Conservation (phyloP, 2,113 vertebrate genomes). For the Apus apus region DNA sequence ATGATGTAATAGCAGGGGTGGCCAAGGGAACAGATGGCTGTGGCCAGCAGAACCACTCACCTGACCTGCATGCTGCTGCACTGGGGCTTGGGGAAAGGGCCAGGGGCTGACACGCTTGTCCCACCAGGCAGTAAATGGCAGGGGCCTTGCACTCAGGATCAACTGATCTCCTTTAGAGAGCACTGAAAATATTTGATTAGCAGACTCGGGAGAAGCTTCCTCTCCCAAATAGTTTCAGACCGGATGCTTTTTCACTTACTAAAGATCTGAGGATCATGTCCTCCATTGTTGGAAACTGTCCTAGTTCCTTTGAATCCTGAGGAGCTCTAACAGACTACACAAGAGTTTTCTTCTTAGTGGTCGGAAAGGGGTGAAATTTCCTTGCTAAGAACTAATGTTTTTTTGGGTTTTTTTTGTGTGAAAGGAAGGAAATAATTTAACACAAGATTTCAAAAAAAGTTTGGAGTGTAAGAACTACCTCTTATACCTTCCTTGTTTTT, state of each 20-base stretch:
- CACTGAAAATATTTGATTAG: slow-evolving; percentile 6
- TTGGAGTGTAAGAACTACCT: slow-evolving; percentile 1
- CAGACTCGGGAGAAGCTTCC: slow-evolving; percentile 15
- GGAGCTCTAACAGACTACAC: background rate
- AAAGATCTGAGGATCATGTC: slow-evolving; percentile 18
- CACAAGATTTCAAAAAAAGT: background rate
- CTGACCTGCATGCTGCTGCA: fast-evolving
- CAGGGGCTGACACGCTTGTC: fast-evolving
- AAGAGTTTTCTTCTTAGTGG: slow-evolving; percentile 14
- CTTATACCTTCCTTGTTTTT: slow-evolving; percentile 49
- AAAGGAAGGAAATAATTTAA: slow-evolving; percentile 24
- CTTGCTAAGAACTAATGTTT: background rate
- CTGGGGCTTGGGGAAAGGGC: background rate
- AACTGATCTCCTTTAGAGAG: background rate
- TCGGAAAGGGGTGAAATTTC: slow-evolving; percentile 25
- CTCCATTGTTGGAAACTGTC: slow-evolving; percentile 4
- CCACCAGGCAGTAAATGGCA: fast-evolving
- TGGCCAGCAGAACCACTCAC: background rate
- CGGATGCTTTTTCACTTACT: slow-evolving; percentile 43
- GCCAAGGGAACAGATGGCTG: slow-evolving; percentile 45
- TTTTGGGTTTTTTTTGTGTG: background rate
- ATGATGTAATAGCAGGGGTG: background rate
- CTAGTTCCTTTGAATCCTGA: slow-evolving; percentile 41
- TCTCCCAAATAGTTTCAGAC: slow-evolving; percentile 47
- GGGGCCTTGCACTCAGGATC: background rate